Percentiles rank a stretch among this genome's conserved stretches.
Conservation (phyloP, 1,140 invertebrate species). For the Caerostris extrusa region DNA sequence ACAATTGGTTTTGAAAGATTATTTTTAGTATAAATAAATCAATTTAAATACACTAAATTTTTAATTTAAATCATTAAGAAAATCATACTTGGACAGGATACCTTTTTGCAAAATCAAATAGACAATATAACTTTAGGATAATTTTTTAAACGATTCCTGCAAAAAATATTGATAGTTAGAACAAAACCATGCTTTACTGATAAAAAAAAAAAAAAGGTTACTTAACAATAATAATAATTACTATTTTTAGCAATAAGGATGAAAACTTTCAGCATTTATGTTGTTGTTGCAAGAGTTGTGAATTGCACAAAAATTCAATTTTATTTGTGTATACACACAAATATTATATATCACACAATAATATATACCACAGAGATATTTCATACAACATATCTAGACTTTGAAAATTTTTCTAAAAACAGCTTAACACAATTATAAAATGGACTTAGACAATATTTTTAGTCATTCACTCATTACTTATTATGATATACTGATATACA, state of each 20-base stretch:
- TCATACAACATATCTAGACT: neutral
- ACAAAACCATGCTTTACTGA: neutral
- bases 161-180: neutral
- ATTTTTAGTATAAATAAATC: no score
- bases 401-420: neutral
- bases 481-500: neutral
- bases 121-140: no score
- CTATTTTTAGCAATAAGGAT: neutral
- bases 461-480: neutral
- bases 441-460: neutral
- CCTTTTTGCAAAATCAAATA: no score
- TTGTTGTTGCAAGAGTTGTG: neutral
- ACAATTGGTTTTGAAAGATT: no score
- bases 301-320: neutral
- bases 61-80: no score
- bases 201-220: neutral
- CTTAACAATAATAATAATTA: neutral
- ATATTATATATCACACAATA: constrained; percentile 16
- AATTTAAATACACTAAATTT: no score
- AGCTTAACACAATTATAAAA: neutral
- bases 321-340: neutral
- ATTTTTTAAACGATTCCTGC: no score
- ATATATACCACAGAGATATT: neutral
- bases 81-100: no score
- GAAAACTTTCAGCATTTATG: neutral